These are phyloP conservation scores for Xyliphius kryptos DNA, from an alignment of 2,113 vertebrate genomes.

Conservation along the genomic window DNA sequence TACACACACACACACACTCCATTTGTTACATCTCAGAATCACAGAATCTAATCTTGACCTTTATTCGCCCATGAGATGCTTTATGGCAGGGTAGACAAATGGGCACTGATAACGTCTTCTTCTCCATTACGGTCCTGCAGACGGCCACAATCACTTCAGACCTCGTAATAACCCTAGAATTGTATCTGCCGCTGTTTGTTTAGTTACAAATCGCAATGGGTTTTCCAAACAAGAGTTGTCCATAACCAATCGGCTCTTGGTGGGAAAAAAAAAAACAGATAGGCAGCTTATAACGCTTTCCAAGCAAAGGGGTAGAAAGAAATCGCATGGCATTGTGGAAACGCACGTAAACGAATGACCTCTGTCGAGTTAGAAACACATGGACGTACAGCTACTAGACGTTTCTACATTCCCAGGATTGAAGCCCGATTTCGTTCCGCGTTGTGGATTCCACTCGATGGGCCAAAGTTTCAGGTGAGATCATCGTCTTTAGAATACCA, in stretches of 20 bases:
- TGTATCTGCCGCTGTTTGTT: slow-evolving; percentile 14
- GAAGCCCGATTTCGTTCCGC: not conserved
- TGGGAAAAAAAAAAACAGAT: too few relatives aligned
- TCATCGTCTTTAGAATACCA: not conserved
- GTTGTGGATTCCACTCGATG: not conserved
- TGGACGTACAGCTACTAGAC: too few relatives aligned
- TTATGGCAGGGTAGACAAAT: not conserved
- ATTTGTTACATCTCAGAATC: not conserved
- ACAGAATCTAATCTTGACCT: not conserved
- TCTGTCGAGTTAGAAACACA: not conserved
- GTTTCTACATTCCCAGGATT: not conserved
- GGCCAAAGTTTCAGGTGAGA: not conserved
- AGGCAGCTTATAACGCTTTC: not conserved
- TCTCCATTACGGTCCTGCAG: slow-evolving; percentile 9
- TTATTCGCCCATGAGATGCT: slow-evolving; percentile 3
- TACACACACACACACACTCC: too few relatives aligned
- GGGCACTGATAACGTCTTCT: not conserved
- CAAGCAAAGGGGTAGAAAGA: not conserved
- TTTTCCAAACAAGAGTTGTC: slow-evolving; percentile 16
- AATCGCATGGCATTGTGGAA: not conserved
- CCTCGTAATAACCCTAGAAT: not conserved
- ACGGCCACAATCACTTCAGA: slow-evolving; percentile 16
- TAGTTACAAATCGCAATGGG: slow-evolving; percentile 9
- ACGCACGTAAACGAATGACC: not conserved
- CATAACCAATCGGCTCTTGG: slow-evolving; percentile 8